Evolutionary conservation across 2,113 vertebrate species (phyloP).

Genomic region (Rissa tridactyla): DNA sequence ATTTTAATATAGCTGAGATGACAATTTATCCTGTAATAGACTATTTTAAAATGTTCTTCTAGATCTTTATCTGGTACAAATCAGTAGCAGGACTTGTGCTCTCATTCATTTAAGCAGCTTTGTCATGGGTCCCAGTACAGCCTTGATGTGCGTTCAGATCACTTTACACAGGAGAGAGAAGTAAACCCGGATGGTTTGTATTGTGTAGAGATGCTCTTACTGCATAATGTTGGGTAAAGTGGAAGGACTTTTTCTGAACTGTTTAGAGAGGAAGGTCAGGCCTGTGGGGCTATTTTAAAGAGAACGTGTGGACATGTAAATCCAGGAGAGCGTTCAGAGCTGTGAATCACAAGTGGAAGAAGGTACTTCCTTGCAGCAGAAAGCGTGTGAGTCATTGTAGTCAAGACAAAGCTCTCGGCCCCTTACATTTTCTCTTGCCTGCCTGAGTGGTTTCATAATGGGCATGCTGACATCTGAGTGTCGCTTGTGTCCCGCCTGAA

Average conservation of each 20-base stretch:
- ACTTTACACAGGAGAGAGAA: not conserved
- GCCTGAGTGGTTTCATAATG: not conserved
- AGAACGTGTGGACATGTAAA: rapidly evolving
- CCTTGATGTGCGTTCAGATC: not conserved
- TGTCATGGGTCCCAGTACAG: not conserved
- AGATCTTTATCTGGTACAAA: not conserved
- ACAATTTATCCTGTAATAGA: not conserved
- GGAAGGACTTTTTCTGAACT: not conserved
- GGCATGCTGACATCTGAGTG: not conserved
- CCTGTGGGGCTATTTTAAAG: not conserved
- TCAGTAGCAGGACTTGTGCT: not conserved
- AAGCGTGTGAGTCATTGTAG: not conserved
- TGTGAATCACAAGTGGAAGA: not conserved
- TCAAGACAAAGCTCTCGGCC: not conserved
- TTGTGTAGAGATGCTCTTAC: not conserved
- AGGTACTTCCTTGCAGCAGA: not conserved
- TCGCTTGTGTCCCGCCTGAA: not conserved
- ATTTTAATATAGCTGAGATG: not conserved
- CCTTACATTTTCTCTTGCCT: not conserved
- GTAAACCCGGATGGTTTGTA: not conserved
- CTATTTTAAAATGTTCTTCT: not conserved
- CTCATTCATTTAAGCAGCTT: not conserved
- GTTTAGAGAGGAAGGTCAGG: not conserved
- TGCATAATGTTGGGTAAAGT: not conserved
- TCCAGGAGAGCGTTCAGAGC: not conserved